These are phyloP conservation scores for Arizona elegans DNA, from an alignment of 2,113 vertebrate genomes.

Conservation along the genomic window DNA sequence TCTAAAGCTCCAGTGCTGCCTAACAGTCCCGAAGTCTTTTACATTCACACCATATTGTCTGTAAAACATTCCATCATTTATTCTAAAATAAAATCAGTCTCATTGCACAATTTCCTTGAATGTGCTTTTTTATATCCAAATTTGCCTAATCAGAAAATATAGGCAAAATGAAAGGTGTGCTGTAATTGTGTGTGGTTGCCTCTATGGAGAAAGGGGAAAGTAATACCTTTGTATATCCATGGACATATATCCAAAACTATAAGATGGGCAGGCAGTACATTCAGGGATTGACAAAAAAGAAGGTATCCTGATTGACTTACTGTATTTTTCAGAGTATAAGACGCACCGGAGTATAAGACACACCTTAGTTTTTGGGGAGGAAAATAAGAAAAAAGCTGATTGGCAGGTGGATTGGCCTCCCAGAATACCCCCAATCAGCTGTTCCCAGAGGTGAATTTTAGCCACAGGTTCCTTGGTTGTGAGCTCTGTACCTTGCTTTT, in stretches of 20 bases:
- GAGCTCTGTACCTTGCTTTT: too few species aligned
- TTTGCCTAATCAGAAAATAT: not conserved
- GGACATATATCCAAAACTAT: not conserved
- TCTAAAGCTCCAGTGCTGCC: not conserved
- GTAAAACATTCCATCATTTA: not conserved
- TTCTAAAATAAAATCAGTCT: not conserved
- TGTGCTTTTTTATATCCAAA: not conserved
- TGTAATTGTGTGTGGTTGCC: not conserved
- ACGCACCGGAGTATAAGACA: too few species aligned
- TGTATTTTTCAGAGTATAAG: too few species aligned
- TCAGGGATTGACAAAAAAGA: not conserved
- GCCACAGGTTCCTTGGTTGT: too few species aligned
- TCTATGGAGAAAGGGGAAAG: not conserved
- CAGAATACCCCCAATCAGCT: too few species aligned
- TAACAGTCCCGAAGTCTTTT: not conserved
- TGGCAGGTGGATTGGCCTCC: too few species aligned
- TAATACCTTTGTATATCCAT: not conserved
- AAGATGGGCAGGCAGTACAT: not conserved
- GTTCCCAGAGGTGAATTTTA: too few species aligned
- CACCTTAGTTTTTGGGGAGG: too few species aligned
- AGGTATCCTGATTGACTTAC: not conserved
- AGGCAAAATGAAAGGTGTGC: not conserved
- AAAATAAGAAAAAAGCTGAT: too few species aligned
- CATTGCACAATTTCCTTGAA: not conserved
- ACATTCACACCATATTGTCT: constrained; percentile 10